Evolutionary conservation across 2,888 invertebrate genomes (phyloP).

Genomic region (Stomorhina lunata): DNA sequence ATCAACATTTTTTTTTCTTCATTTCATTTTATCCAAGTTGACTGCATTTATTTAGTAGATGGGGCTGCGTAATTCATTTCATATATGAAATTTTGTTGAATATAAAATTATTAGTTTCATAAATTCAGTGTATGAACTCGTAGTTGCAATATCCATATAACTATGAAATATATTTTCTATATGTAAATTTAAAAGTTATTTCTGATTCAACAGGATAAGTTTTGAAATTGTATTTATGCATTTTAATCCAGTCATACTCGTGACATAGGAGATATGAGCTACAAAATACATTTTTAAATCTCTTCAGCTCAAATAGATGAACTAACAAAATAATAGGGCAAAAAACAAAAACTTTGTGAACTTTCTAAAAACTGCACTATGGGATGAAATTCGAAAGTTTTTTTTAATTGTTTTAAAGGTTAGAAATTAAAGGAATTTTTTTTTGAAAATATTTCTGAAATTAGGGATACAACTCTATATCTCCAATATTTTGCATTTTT

Average conservation of each 20-base stretch:
- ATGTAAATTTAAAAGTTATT: not conserved
- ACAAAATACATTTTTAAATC: conserved; percentile 19
- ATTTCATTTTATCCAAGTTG: conserved; percentile 1
- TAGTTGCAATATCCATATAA: not conserved
- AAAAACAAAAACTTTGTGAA: not conserved
- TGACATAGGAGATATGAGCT: not conserved
- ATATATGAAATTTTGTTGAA: not conserved
- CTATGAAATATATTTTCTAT: not conserved
- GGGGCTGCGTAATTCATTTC: not conserved
- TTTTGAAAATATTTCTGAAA: too few relatives aligned
- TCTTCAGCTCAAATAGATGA: not conserved
- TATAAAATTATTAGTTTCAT: conserved; percentile 6
- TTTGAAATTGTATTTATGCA: conserved; percentile 21
- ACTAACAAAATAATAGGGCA: not conserved
- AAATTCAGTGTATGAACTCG: not conserved
- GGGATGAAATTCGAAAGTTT: too few relatives aligned
- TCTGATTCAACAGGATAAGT: not conserved
- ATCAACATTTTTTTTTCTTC: conserved; percentile 10
- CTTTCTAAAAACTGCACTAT: too few relatives aligned
- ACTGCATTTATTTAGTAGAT: conserved; percentile 6
- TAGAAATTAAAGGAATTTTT: too few relatives aligned
- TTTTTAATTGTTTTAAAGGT: too few relatives aligned
- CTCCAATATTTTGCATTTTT: too few relatives aligned
- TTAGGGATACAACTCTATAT: too few relatives aligned
- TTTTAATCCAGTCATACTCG: conserved; percentile 7